Base-by-base conservation (phyloP, 2,113 vertebrate genomes). In the Epinephelus fuscoguttatus region DNA sequence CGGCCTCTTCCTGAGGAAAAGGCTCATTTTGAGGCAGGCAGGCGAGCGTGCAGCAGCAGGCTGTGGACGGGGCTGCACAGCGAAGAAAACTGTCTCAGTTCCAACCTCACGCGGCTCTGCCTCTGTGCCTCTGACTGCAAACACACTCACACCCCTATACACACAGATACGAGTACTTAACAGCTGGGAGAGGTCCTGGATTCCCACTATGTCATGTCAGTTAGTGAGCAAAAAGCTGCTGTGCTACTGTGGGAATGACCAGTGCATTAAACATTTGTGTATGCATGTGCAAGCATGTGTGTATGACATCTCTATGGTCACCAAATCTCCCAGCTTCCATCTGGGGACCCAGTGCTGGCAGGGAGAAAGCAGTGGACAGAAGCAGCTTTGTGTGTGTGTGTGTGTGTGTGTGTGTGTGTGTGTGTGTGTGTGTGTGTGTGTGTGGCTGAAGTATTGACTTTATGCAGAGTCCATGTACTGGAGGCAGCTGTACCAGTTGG, bases 361-460 rank as follows among this genome's bases (percentile, higher is more conserved):
- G 25, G 33, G 17, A 55, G 68, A 49, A n/a, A 63, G n/a, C 37
- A 73, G 70, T 8, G 40, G 49, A 91, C 86, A 86, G 82, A 90
- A 68, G 72, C 53, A 50, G 80, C 62, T 80, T 70, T 94, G 84
- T 86, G 63, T 84, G 75, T 84, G 70, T 70, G 52, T 85, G 78
- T 84, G 70, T 70, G 52, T 85, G 78, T 84, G 70, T 70, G 52
- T 85, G 78, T 84, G 70, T 70, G 52, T 85, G 78, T n/a, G n/a
- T 94, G 84, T 86, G 63, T 84, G 75, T 94, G 84, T 86, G 63
- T 84, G 75, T 94, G 84, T 86, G 63, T 84, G 75, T 84, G 70
- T 70, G 52, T 85, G 78, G 42, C 40, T 67, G 15, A 61, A 73
- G 50, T 66, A 81, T 75, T 72, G 84, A 79, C 87, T 86, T 81